Base-by-base conservation (phyloP, 2,113 vertebrate species). In the Prunella himalayana region DNA sequence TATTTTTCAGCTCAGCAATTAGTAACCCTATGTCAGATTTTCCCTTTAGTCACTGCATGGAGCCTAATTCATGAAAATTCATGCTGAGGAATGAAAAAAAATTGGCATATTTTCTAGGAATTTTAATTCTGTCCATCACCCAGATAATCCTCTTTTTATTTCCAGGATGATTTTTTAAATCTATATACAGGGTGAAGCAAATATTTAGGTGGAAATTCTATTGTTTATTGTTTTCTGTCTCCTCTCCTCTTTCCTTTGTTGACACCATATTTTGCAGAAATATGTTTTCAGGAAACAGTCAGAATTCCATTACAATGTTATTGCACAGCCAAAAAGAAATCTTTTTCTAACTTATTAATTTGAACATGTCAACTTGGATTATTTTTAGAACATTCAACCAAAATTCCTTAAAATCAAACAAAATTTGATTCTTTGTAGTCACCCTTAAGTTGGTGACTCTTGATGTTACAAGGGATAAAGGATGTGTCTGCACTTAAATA, bases 221-320 rank as follows among this genome's bases (percentile, higher is more conserved):
- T 66, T 80, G 7, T 18, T 54, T 35, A 31, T 37, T 6, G 1
- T n/a, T 84, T 90, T 56, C 30, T 82, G 3, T 11, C 13, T 39
- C 4, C 27, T 20, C 3, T n/a, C 6, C 13, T 23, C 6, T 56
- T 31, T 10, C 1, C 13, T 13, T 37, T 15, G 2, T 10, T 64
- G 17, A 78, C 63, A 30, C 3, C 8, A 28, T 56, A 45, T 64
- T 82, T 90, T 82, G 8, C 7, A 60, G 17, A 92, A 76, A 53
- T 79, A 15, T 30, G 0, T 71, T 69, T 88, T 54, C 35, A 83
- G 17, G 68, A 86, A 80, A 41, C 6, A 59, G 16, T 11, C 20
- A 27, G 11, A 35, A 51, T 69, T 80, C 11, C 25, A 44, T 68
- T 63, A 45, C 22, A 28, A 11, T 76, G 4, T 60, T 56, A 59